phyloP scores from a whole-genome alignment of 2,888 invertebrate species.

The Agrypnus murinus region DNA sequence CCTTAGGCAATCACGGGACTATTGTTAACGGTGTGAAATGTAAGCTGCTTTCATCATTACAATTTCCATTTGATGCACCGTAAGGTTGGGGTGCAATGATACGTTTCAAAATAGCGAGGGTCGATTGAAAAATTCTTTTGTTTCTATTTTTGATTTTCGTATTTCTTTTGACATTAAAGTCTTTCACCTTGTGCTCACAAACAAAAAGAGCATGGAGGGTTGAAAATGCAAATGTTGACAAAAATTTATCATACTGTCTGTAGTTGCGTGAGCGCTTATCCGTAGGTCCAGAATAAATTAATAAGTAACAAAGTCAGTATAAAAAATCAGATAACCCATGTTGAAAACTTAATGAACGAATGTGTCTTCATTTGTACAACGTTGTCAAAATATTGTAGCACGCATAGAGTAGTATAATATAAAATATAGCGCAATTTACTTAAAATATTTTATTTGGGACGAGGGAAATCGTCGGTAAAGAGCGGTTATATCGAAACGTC shows the following conservation, averaged over 20 bases:
- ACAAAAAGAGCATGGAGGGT: not conserved
- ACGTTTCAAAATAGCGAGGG: slow-evolving; percentile 33
- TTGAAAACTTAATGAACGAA: slow-evolving; percentile 58
- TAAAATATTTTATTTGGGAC: slow-evolving; percentile 51
- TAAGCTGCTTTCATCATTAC: slow-evolving; percentile 64
- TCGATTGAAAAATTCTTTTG: slow-evolving; percentile 23
- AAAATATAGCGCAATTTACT: slow-evolving; percentile 49
- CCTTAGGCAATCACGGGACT: slow-evolving; percentile 70
- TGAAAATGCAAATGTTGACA: slow-evolving; percentile 35
- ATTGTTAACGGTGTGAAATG: slow-evolving; percentile 71
- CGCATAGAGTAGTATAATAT: slow-evolving; percentile 39
- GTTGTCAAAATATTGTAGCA: slow-evolving; percentile 51
- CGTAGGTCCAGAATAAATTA: slow-evolving; percentile 45
- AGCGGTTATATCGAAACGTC: slow-evolving; percentile 58
- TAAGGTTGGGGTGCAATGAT: slow-evolving; percentile 48
- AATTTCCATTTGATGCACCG: slow-evolving; percentile 51
- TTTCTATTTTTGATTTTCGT: not conserved
- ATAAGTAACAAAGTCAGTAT: slow-evolving; percentile 45
- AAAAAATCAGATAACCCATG: slow-evolving; percentile 57
- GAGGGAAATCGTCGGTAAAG: slow-evolving; percentile 61
- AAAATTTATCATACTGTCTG: slow-evolving; percentile 41
- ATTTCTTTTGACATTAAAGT: not conserved
- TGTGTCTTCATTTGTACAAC: slow-evolving; percentile 57
- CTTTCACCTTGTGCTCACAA: too few relatives aligned
- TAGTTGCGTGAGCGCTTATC: slow-evolving; percentile 45